These are phyloP conservation scores for Teleopsis dalmanni DNA, from an alignment of 1,140 invertebrate species.

Conservation along the genomic window DNA sequence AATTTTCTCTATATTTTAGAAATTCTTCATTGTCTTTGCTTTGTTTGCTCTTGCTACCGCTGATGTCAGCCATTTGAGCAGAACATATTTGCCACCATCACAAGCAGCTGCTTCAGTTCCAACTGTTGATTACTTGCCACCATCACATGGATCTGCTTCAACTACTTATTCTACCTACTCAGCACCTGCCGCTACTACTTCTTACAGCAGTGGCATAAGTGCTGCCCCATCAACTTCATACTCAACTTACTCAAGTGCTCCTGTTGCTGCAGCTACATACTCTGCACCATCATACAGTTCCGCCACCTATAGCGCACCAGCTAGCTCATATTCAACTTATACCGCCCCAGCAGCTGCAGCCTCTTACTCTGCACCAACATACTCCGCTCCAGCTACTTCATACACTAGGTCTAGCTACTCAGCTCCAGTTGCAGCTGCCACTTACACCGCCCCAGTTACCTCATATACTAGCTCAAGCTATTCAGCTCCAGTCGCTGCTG, in stretches of 20 bases:
- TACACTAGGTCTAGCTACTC: conserved; percentile 2
- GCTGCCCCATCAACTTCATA: not conserved
- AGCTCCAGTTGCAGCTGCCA: not conserved
- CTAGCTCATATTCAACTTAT: not conserved
- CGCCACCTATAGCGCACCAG: conserved; percentile 11
- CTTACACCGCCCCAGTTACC: conserved; percentile 9
- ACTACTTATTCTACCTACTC: conserved; percentile 15
- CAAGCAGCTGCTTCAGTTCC: not conserved
- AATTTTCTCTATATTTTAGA: conserved; percentile 7
- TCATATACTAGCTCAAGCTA: not conserved
- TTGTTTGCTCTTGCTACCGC: conserved; percentile 8
- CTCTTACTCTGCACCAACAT: conserved; percentile 3
- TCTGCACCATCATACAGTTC: not conserved
- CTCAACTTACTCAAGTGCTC: not conserved
- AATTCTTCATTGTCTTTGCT: conserved; percentile 7
- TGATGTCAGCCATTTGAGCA: conserved; percentile 11
- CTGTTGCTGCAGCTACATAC: conserved; percentile 8
- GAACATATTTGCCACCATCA: conserved; percentile 12
- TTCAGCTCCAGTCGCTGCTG: not conserved
- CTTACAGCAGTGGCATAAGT: not conserved
- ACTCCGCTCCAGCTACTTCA: not conserved
- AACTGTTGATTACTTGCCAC: conserved; percentile 8
- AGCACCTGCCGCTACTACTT: conserved; percentile 2
- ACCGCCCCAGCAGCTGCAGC: not conserved
- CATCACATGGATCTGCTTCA: conserved; percentile 14